These are phyloP conservation scores for Silvanus unidentatus DNA, from an alignment of 2,888 invertebrate species.

Conservation along the genomic window DNA sequence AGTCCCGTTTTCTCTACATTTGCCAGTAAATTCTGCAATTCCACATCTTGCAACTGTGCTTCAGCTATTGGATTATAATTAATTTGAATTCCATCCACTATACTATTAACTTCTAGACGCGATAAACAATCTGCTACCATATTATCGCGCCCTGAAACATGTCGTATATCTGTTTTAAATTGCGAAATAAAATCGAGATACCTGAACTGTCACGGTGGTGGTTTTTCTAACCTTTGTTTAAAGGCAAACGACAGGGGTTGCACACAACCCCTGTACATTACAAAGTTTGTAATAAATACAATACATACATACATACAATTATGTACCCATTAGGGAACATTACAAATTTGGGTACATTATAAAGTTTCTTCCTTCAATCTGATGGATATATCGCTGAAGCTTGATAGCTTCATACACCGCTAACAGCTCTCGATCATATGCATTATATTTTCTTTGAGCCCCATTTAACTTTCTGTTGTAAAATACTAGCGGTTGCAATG, in stretches of 20 bases:
- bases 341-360: too few relatives aligned
- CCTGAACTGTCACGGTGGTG: constrained; percentile 23
- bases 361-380: too few relatives aligned
- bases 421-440: too few relatives aligned
- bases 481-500: too few relatives aligned
- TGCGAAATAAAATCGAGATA: constrained; percentile 30
- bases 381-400: too few relatives aligned
- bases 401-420: too few relatives aligned
- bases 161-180: constrained; percentile 34
- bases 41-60: constrained; percentile 1
- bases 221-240: constrained; percentile 23
- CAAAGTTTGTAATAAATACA: too few relatives aligned
- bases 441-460: too few relatives aligned
- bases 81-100: neutral
- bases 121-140: constrained; percentile 30
- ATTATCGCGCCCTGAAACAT: constrained; percentile 33
- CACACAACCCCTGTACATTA: too few relatives aligned
- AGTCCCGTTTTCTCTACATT: neutral
- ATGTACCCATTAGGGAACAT: too few relatives aligned
- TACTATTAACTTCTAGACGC: neutral
- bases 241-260: constrained; percentile 34
- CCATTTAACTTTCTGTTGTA: too few relatives aligned
- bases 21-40: neutral
- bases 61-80: constrained; percentile 1
- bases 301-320: too few relatives aligned